Evolutionary conservation across 2,113 vertebrate genomes (phyloP), one percentile per base, ranked within the genome.

Genomic region (Capreolus pygargus): DNA sequence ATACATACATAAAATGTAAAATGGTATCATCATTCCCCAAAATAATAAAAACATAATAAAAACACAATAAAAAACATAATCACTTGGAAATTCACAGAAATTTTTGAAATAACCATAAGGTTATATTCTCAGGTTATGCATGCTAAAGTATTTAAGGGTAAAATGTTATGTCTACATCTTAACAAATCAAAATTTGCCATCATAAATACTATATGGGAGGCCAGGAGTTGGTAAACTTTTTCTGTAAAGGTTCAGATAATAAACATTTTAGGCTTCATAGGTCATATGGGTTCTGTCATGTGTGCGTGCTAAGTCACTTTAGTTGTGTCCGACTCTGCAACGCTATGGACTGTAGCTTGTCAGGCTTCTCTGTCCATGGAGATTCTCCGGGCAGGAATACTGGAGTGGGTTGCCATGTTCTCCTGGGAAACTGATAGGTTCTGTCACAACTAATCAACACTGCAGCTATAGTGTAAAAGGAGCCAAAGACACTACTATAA

Each of bases 111-210:
- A 86, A 86, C 33, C 25, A 50, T 64, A 85, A 36, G 17, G 17
- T 81, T 55, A 82, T 64, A 19, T 36, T 58, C 52, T 60, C n/a
- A 45, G 27, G 43, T 19, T 76, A n/a, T 14, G 6, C 4, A 27
- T 50, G 60, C 30, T 55, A 43, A 54, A 74, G 70, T 54, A 87
- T 28, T 57, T 54, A 84, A 50, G 27, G 57, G 30, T 39, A 82
- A 83, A 86, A 58, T 30, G 15, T 30, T 8, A 60, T 27, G 19
- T 79, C 19, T 83, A 25, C 23, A 95, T 50, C 82, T 52, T 45
- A 70, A 60, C 11, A 13, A 95, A 84, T 60, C 79, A 91, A 95
- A 97, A 92, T 54, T 67, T 92, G 11, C n/a, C 36, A 82, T 85
- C 11, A 91, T 27, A 88, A 81, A 83, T 91, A 28, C n/a, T 67